A percentile compares a stretch with the other conserved stretches of the same genome.
phyloP scores from a whole-genome alignment of 1,140 invertebrate species.

The Paracyclopina nana region DNA sequence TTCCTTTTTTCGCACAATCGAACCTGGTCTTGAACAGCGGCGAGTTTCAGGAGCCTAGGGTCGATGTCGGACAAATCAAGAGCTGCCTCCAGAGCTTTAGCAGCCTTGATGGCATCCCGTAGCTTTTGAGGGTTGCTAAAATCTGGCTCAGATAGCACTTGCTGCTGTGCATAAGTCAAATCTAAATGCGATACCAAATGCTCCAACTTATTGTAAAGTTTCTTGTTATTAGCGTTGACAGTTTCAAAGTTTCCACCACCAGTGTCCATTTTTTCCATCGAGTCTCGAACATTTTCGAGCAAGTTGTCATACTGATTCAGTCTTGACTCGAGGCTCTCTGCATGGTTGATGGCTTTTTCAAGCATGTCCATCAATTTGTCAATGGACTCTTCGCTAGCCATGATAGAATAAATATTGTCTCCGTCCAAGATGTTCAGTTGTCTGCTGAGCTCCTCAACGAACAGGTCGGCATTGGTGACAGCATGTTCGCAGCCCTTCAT shows the following conservation, averaged over 20 bases:
- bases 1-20: constrained; percentile 60
- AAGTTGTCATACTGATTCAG: constrained; percentile 56
- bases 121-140: constrained; percentile 49
- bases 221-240: constrained; percentile 59
- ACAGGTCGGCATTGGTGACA: constrained; percentile 62
- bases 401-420: constrained; percentile 62
- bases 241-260: constrained; percentile 49
- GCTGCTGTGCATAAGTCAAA: constrained; percentile 44
- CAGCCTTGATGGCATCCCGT: constrained; percentile 52
- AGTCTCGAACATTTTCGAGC: constrained; percentile 41
- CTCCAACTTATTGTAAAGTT: constrained; percentile 53
- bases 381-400: constrained; percentile 61
- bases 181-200: constrained; percentile 53
- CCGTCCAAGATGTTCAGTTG: constrained; percentile 63
- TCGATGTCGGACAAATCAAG: constrained; percentile 34
- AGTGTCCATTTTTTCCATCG: constrained; percentile 17
- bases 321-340: constrained; percentile 47
- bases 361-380: constrained; percentile 62
- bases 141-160: constrained; percentile 48
- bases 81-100: constrained; percentile 51
- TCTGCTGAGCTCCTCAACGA: constrained; percentile 57
- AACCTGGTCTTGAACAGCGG: constrained; percentile 68
- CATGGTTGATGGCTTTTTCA: constrained; percentile 53
- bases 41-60: constrained; percentile 33
- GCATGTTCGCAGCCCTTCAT: constrained; percentile 53